phyloP scores from a whole-genome alignment of 2,797 vertebrate species.

The Rhodeus uyekii region DNA sequence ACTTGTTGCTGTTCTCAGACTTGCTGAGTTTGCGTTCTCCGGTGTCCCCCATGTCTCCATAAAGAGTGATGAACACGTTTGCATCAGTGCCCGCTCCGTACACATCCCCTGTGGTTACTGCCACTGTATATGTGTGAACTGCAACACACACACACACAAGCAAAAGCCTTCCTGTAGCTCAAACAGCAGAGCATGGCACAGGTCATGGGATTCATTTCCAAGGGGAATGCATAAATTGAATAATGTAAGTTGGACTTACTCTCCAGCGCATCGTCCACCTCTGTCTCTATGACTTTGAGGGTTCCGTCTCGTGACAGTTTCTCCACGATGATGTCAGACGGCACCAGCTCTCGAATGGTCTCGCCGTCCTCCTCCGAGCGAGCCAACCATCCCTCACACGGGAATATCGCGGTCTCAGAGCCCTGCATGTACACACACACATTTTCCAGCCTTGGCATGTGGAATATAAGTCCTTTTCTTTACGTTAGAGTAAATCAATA shows the following conservation, averaged over 20 bases:
- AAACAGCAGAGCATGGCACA: neutral
- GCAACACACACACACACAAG: slow-evolving; percentile 34
- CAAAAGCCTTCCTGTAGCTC: neutral
- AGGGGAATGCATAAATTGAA: neutral
- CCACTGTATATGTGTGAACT: slow-evolving; percentile 91
- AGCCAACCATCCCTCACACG: slow-evolving; percentile 92
- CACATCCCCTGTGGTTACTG: slow-evolving; percentile 89
- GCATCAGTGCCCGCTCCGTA: slow-evolving; percentile 91
- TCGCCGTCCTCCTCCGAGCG: slow-evolving; percentile 94
- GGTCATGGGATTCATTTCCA: neutral
- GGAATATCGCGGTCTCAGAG: slow-evolving; percentile 91
- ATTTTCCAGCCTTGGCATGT: neutral
- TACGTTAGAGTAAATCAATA: neutral
- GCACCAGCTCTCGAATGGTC: slow-evolving; percentile 90
- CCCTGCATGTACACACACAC: slow-evolving; percentile 74
- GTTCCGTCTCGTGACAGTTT: slow-evolving; percentile 90
- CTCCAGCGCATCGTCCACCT: slow-evolving; percentile 94
- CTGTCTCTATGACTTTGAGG: slow-evolving; percentile 87
- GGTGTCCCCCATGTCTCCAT: slow-evolving; percentile 91
- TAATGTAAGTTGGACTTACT: slow-evolving; percentile 71
- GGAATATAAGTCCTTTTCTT: neutral
- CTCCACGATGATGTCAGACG: slow-evolving; percentile 92
- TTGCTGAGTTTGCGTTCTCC: slow-evolving; percentile 95
- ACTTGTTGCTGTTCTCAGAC: slow-evolving; percentile 95
- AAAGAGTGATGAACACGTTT: slow-evolving; percentile 93